phyloP scores from a whole-genome alignment of 2,888 invertebrate genomes.

The Thymelicus lineola region DNA sequence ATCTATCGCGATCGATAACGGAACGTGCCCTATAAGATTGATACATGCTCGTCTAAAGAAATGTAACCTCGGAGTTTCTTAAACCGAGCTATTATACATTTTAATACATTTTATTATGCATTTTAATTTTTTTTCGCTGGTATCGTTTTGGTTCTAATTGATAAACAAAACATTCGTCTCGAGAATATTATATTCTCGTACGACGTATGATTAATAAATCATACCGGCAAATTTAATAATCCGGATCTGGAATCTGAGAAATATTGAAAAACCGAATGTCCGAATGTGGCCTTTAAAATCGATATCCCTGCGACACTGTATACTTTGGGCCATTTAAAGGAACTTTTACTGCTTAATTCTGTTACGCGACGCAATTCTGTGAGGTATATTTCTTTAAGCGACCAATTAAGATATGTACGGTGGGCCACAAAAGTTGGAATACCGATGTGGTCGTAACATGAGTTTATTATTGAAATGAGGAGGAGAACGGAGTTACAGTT shows the following conservation, averaged over 20 bases:
- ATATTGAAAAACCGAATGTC: slow-evolving; percentile 7
- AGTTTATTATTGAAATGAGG: slow-evolving; percentile 27
- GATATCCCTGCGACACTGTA: slow-evolving; percentile 24
- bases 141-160: not conserved
- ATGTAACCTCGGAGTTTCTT: not conserved
- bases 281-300: slow-evolving; percentile 25
- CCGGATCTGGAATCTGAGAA: slow-evolving; percentile 21
- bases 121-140: too few relatives aligned
- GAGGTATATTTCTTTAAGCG: slow-evolving; percentile 55
- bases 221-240: slow-evolving; percentile 22
- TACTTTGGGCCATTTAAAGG: slow-evolving; percentile 17
- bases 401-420: slow-evolving; percentile 56
- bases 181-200: too few relatives aligned
- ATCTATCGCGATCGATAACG: slow-evolving; percentile 19
- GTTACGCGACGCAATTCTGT: slow-evolving; percentile 53
- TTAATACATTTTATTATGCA: too few relatives aligned
- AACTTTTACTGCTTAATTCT: slow-evolving; percentile 43
- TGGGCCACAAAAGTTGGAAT: slow-evolving; percentile 37
- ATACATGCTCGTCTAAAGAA: slow-evolving; percentile 6
- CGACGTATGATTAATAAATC: too few relatives aligned
- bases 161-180: slow-evolving; percentile 5
- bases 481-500: slow-evolving; percentile 26
- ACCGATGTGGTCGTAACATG: slow-evolving; percentile 22
- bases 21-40: not conserved
- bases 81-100: too few relatives aligned